A percentile compares a stretch with the other conserved stretches of the same genome.
Conservation (phyloP, 2,888 invertebrate species). For the Parthenolecanium corni region DNA sequence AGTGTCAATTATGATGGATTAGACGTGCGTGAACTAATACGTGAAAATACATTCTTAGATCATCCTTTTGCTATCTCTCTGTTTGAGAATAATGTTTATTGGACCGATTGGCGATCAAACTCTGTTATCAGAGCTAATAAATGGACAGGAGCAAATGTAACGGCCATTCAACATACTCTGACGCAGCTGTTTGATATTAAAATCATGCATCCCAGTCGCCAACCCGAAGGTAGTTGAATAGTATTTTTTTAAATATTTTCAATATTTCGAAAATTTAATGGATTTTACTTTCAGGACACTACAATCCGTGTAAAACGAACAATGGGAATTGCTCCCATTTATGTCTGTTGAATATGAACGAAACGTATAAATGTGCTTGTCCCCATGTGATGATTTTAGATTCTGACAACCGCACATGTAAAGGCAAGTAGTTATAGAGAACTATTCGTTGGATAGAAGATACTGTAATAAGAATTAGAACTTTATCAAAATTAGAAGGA, state of each 20-base stretch:
- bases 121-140: conserved; percentile 78
- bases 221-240: conserved; percentile 45
- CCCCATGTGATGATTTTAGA: conserved; percentile 75
- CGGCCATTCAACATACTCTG: conserved; percentile 65
- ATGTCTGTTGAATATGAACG: conserved; percentile 57
- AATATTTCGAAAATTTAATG: conserved; percentile 9
- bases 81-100: conserved; percentile 77
- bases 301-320: conserved; percentile 51
- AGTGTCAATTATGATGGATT: conserved; percentile 68
- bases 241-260: background rate
- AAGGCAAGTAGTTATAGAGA: conserved; percentile 42
- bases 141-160: conserved; percentile 68
- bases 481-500: too few species aligned
- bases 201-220: conserved; percentile 63
- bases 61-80: conserved; percentile 84
- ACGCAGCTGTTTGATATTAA: conserved; percentile 86
- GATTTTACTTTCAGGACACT: conserved; percentile 24
- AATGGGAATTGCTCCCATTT: conserved; percentile 73
- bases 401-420: conserved; percentile 52
- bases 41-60: conserved; percentile 60
- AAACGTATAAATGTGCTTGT: conserved; percentile 61
- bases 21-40: conserved; percentile 57
- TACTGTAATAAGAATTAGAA: too few species aligned
- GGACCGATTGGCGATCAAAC: conserved; percentile 88
- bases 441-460: too few species aligned